These are phyloP conservation scores for Channa striata DNA, from an alignment of 2,797 vertebrate species.

Conservation along the genomic window DNA sequence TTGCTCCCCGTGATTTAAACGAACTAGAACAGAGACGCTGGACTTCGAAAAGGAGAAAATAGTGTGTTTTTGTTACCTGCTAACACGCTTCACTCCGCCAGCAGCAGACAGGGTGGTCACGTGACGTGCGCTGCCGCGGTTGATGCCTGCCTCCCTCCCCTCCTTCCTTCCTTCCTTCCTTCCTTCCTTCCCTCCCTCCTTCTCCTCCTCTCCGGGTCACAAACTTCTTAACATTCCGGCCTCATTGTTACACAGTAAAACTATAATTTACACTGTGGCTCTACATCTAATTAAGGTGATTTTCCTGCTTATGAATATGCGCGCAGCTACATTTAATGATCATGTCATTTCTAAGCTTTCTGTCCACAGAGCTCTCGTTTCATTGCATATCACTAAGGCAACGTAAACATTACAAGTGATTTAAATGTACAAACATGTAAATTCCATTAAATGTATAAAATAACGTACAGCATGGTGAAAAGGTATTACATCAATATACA, in stretches of 20 bases:
- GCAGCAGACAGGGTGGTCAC: constrained; percentile 86
- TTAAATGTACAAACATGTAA: too few relatives aligned
- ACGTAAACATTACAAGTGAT: not conserved
- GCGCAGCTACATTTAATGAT: not conserved
- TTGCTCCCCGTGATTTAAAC: accelerated
- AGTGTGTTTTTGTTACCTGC: constrained; percentile 85
- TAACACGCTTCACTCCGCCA: constrained; percentile 86
- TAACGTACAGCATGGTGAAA: not conserved
- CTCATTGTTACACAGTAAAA: not conserved
- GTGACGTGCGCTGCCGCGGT: constrained; percentile 80
- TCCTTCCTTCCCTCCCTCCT: too few relatives aligned
- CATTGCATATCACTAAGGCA: not conserved
- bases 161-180: too few relatives aligned
- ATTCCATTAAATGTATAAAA: not conserved
- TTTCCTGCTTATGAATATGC: not conserved
- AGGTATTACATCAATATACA: constrained; percentile 80
- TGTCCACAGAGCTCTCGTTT: not conserved
- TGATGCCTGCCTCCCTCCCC: constrained; percentile 59
- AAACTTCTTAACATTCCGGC: constrained; percentile 13
- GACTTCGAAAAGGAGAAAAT: constrained; percentile 44
- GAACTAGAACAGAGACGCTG: not conserved
- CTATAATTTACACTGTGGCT: accelerated
- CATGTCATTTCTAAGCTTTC: not conserved
- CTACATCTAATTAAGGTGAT: not conserved
- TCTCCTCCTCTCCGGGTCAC: constrained; percentile 45